These are phyloP conservation scores for Theonella swinhoei DNA, from an alignment of 37 sponge, comb jelly and placozoan genomes.

Conservation along the genomic window DNA sequence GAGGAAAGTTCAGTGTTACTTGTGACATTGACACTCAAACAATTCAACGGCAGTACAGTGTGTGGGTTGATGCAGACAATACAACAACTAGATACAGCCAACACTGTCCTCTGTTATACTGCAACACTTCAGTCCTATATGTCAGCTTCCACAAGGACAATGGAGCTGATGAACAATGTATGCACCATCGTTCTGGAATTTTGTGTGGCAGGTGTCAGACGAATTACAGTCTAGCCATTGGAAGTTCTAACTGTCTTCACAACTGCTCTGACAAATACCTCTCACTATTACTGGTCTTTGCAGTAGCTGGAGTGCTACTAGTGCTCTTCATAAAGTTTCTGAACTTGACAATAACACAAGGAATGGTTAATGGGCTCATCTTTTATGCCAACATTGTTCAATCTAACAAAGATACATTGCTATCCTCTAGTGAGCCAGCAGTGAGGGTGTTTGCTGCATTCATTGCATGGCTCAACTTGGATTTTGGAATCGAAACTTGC, in stretches of 20 bases:
- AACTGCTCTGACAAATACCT: constrained; percentile 19
- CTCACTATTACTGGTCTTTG: constrained; percentile 10
- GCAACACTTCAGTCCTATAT: not conserved
- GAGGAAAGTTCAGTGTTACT: not conserved
- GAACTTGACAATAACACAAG: constrained; percentile 40
- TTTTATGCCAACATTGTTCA: constrained; percentile 44
- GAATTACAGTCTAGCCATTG: constrained; percentile 30
- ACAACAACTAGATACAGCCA: not conserved
- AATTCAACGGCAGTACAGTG: not conserved
- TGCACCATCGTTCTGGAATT: constrained; percentile 25
- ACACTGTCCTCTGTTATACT: constrained; percentile 1
- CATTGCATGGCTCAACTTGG: constrained; percentile 32
- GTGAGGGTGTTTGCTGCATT: not conserved
- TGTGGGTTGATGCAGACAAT: not conserved
- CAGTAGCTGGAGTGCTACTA: constrained; percentile 17
- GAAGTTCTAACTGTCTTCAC: constrained; percentile 5
- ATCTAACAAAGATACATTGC: not conserved
- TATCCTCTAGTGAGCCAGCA: not conserved
- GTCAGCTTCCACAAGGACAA: not conserved
- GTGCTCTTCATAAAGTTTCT: constrained; percentile 12
- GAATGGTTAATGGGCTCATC: constrained; percentile 39
- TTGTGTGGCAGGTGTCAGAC: constrained; percentile 47
- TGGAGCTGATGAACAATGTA: constrained; percentile 38
- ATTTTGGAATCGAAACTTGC: constrained; percentile 30
- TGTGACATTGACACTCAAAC: not conserved